These are phyloP conservation scores for Laticauda colubrina DNA, from an alignment of 2,113 vertebrate species.

Conservation along the genomic window DNA sequence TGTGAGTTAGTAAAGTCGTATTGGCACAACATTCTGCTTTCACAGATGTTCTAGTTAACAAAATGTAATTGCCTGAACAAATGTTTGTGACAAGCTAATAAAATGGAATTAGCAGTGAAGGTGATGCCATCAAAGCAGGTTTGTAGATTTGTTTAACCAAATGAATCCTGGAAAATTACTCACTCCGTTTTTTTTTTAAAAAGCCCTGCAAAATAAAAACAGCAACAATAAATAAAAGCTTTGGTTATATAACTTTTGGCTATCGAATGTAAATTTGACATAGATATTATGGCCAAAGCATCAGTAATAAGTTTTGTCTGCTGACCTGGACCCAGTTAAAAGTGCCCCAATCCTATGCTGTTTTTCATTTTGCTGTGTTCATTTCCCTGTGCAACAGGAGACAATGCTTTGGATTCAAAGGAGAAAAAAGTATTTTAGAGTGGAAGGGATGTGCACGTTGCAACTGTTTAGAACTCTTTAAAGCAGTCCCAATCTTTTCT, in stretches of 20 bases:
- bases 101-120: conserved; percentile 43
- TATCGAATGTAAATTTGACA: not conserved
- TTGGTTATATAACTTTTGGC: not conserved
- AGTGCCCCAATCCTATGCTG: not conserved
- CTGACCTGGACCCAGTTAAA: not conserved
- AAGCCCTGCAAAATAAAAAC: not conserved
- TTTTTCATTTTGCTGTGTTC: not conserved
- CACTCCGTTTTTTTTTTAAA: conserved; percentile 27
- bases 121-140: conserved; percentile 35
- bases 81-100: conserved; percentile 54
- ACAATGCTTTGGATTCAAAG: not conserved
- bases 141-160: conserved; percentile 20
- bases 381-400: not conserved
- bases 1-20: not conserved
- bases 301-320: not conserved
- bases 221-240: not conserved
- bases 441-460: not conserved
- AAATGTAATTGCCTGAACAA: conserved; percentile 56
- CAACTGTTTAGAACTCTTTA: not conserved
- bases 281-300: not conserved
- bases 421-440: not conserved
- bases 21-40: conserved; percentile 35
- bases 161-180: conserved; percentile 30
- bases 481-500: not conserved
- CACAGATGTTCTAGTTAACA: conserved; percentile 56